Evolutionary conservation across 2,888 invertebrate species (phyloP), one percentile per base, ranked within the genome.

Genomic region (Drosophila quinaria): DNA sequence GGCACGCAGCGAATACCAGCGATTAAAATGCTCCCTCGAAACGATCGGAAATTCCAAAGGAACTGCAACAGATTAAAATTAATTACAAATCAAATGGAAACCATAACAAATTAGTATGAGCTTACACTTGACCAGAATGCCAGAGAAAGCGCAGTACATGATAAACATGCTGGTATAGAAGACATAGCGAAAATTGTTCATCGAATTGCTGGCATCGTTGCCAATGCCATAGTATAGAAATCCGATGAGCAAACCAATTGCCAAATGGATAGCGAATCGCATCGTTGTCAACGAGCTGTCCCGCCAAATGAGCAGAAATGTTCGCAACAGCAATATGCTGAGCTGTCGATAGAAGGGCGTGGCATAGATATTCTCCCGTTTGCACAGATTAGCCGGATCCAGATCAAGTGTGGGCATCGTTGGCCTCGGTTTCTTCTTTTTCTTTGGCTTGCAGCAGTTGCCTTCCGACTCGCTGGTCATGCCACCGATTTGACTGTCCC

Each of bases 161-260:
- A 98, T 94, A 92, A 98, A 99, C 95, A 99, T 96, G 56, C 98
- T 95, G 71, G 96, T 96, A 93, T 98, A 98, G 94, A 97, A 98
- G 33, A 98, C 94, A 90, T 96, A 97, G 90, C 97, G 97, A 90
- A 96, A 97, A 92, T 97, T 99, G 91, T 97, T 96, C 75, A 96
- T 94, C 17, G 96, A 95, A 91, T 97, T 95, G 59, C 95, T 94
- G 0, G 97, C 98, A 85, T 98, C 96, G 73, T 95, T 94, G n/a
- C 98, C 98, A 82, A 97, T 96, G 86, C 96, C 95, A 91, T 95
- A 96, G 93, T 97, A 98, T 25, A 98, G 93, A 13, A 94, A 93
- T 1, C 98, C 98, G 71, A 98, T 96, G 69, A 97, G 94, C 5
- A 97, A 83, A 0, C 97, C 98, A 89, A 98, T 96, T 0, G 94